Evolutionary conservation across 2,888 invertebrate genomes (phyloP).

Genomic region (Cyclophora punctaria): DNA sequence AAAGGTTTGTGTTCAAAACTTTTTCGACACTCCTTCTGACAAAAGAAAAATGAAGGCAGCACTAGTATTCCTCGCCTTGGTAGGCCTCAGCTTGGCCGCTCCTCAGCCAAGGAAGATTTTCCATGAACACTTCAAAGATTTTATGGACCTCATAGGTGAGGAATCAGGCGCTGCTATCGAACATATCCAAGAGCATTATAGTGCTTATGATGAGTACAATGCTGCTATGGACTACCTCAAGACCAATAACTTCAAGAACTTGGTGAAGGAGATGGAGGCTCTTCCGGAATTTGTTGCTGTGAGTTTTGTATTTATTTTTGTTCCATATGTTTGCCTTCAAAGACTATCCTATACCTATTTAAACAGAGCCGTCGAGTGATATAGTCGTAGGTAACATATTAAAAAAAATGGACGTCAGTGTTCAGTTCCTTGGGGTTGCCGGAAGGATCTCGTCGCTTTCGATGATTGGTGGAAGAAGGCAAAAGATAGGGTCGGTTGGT

Average conservation of each 20-base stretch:
- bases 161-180: slow-evolving; percentile 30
- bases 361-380: too few species aligned
- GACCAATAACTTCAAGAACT: slow-evolving; percentile 40
- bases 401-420: too few species aligned
- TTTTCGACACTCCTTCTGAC: neutral
- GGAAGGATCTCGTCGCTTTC: too few species aligned
- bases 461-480: too few species aligned
- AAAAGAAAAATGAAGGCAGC: slow-evolving; percentile 38
- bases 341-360: too few species aligned
- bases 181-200: slow-evolving; percentile 30
- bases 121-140: slow-evolving; percentile 53
- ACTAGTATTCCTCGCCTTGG: slow-evolving; percentile 31
- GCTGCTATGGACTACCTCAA: slow-evolving; percentile 32
- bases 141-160: slow-evolving; percentile 35
- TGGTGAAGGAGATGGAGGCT: slow-evolving; percentile 49
- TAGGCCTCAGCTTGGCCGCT: slow-evolving; percentile 34
- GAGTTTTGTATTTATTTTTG: slow-evolving; percentile 21
- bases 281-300: slow-evolving; percentile 54
- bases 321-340: neutral
- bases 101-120: slow-evolving; percentile 49
- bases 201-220: slow-evolving; percentile 44
- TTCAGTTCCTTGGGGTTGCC: too few species aligned
- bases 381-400: too few species aligned
- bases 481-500: too few species aligned
- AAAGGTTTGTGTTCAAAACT: too few species aligned